A percentile compares a stretch with the other conserved stretches of the same genome.
These are phyloP conservation scores for Bombus pascuorum DNA, from an alignment of 1,140 invertebrate genomes.

Conservation along the genomic window DNA sequence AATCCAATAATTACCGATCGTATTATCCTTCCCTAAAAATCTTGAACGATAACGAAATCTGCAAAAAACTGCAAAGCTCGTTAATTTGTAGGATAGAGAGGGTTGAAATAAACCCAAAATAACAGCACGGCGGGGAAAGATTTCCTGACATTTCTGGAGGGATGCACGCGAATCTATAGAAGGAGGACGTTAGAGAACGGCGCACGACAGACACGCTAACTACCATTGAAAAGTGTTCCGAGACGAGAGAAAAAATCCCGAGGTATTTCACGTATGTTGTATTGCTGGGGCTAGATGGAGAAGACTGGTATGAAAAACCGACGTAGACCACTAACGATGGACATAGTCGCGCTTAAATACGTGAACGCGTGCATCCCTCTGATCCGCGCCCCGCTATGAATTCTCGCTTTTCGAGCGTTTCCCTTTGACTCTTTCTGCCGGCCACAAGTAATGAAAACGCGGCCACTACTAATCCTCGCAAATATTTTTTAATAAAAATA, in stretches of 20 bases:
- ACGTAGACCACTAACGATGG: conserved; percentile 46
- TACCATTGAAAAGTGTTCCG: conserved; percentile 47
- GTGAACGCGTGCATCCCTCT: conserved; percentile 14
- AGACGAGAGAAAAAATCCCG: conserved; percentile 18
- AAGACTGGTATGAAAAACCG: conserved; percentile 26
- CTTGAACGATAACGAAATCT: not conserved
- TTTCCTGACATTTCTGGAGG: not conserved
- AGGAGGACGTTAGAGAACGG: too few species aligned
- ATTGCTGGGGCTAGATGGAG: conserved; percentile 15
- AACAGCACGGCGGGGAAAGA: not conserved
- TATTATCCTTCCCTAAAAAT: not conserved
- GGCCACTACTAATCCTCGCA: conserved; percentile 49
- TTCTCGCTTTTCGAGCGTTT: conserved; percentile 38
- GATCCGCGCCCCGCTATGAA: conserved; percentile 28
- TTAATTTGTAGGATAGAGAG: not conserved
- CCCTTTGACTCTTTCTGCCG: conserved; percentile 33
- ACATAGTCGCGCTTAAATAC: conserved; percentile 53
- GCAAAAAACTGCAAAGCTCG: not conserved
- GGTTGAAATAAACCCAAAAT: not conserved
- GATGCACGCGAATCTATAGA: not conserved
- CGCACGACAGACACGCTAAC: conserved; percentile 25
- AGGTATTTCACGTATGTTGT: conserved; percentile 9
- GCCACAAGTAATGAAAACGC: conserved; percentile 56
- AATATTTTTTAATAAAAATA: conserved; percentile 64
- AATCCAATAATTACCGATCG: not conserved